Base-by-base conservation (phyloP, 2,113 vertebrate species). In the Sprattus sprattus region DNA sequence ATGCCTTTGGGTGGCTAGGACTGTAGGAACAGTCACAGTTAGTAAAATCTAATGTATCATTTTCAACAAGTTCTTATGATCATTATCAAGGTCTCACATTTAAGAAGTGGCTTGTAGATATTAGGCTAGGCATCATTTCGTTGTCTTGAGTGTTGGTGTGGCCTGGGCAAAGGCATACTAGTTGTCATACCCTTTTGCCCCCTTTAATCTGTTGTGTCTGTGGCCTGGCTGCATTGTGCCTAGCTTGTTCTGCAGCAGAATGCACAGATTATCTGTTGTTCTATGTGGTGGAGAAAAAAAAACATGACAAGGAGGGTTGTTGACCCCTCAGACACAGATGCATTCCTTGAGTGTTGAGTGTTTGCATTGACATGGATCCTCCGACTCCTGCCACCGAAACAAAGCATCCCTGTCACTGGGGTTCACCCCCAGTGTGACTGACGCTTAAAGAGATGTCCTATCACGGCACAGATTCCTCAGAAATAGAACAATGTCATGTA, bases 131-230 rank as follows among this genome's bases (percentile, higher is more conserved):
- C n/a, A 9, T 64, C 28, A 49, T 49, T 49, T 49, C 9, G 9
- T 11, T 0, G 25, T 67, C 13, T 67, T 9, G 6, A 2, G 64
- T 67, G n/a, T 67, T 67, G 64, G 28, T 67, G 28, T 67, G n/a
- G 64, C n/a, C 64, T 67, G 64, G n/a, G n/a, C n/a, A 10, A 11
- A 67, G 64, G 64, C 64, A 39, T 67, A 11, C 1, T 39, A 67
- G 64, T 67, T 67, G n/a, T 67, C 64, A 25, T 28, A 9, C 9
- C n/a, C 8, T 44, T 22, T 45, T 85, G 86, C 90, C 90, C 82
- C 2, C 39, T 39, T 39, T 39, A 39, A 39, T 39, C 46, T 80
- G n/a, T 67, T 67, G 6, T 67, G n/a, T 64, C 71, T 78, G 25
- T 32, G 15, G 25, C 25, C 71, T 78, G 32, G 82, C 89, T 89